These are phyloP conservation scores for Enteromius thamalakanensis DNA, from an alignment of 2,797 vertebrate species.

Conservation along the genomic window DNA sequence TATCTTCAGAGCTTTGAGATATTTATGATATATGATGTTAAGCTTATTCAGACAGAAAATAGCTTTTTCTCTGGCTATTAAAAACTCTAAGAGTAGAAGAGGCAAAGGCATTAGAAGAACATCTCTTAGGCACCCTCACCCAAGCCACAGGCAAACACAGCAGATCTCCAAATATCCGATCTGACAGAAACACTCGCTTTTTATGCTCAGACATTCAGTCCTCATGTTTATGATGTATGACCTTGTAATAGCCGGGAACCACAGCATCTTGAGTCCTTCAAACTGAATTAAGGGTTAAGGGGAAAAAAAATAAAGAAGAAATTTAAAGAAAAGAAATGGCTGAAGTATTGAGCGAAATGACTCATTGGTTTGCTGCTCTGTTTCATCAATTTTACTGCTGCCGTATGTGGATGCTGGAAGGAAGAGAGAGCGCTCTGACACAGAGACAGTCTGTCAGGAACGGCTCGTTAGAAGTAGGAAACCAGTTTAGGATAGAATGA, in stretches of 20 bases:
- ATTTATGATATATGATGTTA: conserved; percentile 41
- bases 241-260: conserved; percentile 57
- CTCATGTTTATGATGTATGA: conserved; percentile 43
- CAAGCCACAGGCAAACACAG: conserved; percentile 47
- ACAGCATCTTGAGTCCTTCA: conserved; percentile 56
- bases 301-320: neutral
- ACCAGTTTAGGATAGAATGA: neutral
- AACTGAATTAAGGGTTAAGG: conserved; percentile 42
- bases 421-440: neutral
- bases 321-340: neutral
- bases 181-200: conserved; percentile 41
- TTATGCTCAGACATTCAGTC: conserved; percentile 47
- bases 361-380: neutral
- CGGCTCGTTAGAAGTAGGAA: neutral
- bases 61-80: conserved; percentile 14
- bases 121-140: conserved; percentile 31
- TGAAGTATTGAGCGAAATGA: neutral
- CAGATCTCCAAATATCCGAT: conserved; percentile 46
- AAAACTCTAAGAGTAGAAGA: conserved; percentile 39
- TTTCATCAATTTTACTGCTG: conserved; percentile 27
- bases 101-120: conserved; percentile 9
- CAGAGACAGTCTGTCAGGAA: neutral
- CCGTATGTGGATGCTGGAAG: neutral
- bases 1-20: conserved; percentile 32
- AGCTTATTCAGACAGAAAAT: conserved; percentile 45